phyloP scores from a whole-genome alignment of 2,113 vertebrate genomes.

The Condylura cristata region DNA sequence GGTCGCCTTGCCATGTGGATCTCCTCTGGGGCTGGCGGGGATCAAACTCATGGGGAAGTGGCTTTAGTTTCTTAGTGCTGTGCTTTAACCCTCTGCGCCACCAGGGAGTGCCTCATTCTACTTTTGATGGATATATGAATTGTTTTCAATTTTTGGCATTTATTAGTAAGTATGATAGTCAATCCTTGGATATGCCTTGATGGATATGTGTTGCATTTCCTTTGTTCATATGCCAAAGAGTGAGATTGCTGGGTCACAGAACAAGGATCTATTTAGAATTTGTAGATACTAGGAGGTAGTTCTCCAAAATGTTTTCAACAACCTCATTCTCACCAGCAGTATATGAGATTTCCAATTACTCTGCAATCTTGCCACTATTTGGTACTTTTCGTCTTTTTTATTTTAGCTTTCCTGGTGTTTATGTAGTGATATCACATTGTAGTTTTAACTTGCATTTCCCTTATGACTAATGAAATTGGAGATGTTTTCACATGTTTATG shows the following conservation, averaged over 20 bases:
- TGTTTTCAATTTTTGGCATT: no score
- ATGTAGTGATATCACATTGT: neutral
- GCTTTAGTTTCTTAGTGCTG: no score
- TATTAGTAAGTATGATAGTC: neutral
- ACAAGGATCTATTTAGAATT: neutral
- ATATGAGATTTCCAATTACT: neutral
- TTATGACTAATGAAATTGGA: neutral
- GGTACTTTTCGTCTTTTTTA: neutral
- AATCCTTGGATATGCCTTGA: neutral
- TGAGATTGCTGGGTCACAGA: neutral
- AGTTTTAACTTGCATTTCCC: neutral
- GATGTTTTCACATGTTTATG: neutral
- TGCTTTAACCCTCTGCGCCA: no score
- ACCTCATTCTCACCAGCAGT: neutral
- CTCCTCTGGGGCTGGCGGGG: no score
- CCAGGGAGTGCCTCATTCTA: no score
- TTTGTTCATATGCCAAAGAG: neutral
- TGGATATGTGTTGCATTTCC: neutral
- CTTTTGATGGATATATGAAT: no score
- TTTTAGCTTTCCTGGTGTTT: neutral
- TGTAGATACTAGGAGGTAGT: neutral
- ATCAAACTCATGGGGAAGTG: no score
- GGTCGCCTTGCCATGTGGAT: no score
- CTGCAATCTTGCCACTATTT: neutral
- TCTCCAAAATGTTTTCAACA: constrained; percentile 11